Base-by-base conservation (phyloP, 64 coral and sea anemone genomes). In the Pocillopora damicornis region DNA sequence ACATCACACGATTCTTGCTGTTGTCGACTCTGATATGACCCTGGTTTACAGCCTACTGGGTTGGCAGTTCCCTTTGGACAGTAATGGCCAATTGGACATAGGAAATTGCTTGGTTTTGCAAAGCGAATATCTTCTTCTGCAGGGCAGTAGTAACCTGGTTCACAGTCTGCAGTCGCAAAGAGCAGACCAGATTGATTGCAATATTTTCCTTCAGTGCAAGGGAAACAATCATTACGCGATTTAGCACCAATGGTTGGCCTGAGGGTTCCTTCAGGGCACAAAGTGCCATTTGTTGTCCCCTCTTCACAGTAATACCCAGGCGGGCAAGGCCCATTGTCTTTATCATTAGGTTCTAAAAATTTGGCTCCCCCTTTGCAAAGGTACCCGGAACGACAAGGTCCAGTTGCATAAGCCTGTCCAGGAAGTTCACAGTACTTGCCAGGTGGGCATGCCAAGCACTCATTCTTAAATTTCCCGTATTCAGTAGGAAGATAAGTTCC, bases 221-320 rank as follows among this genome's bases (percentile, higher is more conserved):
- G 93, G 17, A 87, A 77, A 65, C 97, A 99, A 9, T 99, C 97
- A 71, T 60, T 72, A 36, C 77, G 56, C 75, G 71, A 77, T 22
- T 83, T 87, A 6, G 86, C 97, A 57, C 97, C 97, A 71, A 5
- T 22, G 11, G 78, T 79, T 57, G 89, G 91, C 71, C 97, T 82
- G 30, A 99, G 80, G 11, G 97, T 99, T n/a, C 97, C 97, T 72
- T 77, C 87, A 8, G 90, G 97, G 45, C 97, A 99, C 13, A 75
- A 71, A 6, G 91, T 94, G 59, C 93, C 97, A 87, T 95, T 90
- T 58, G 86, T 86, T 36, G 93, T 92, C 13, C 97, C 97, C 57
- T 89, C 80, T 59, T 92, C 88, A 59, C 97, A 99, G 90, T 88
- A 99, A 45, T 79, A 75, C 18, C 97, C 97, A 18, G 73, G 75